Percentiles rank a stretch among this genome's conserved stretches.
These are phyloP conservation scores for Aricia artaxerxes DNA, from an alignment of 2,888 invertebrate genomes.

Conservation along the genomic window DNA sequence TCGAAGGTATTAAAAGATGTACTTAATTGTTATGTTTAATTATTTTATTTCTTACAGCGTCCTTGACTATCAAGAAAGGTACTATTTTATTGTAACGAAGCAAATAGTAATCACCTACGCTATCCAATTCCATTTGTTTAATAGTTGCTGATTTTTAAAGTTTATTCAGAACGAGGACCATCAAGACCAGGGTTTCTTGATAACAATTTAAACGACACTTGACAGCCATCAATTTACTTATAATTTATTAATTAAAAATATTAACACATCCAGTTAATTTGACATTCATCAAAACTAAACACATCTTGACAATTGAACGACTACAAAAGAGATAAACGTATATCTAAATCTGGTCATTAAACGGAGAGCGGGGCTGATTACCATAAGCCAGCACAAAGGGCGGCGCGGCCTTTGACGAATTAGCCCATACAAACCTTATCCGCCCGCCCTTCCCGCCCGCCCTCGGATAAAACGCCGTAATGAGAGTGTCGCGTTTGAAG, in stretches of 20 bases:
- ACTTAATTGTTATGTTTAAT: no score
- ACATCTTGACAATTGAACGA: neutral
- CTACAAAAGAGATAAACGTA: constrained; percentile 24
- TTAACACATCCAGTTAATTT: neutral
- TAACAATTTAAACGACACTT: no score
- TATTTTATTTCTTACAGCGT: no score
- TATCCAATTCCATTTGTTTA: no score
- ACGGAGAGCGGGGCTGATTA: constrained; percentile 64
- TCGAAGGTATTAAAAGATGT: no score
- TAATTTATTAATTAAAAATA: neutral
- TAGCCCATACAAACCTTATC: constrained; percentile 66
- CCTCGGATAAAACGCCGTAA: constrained; percentile 33
- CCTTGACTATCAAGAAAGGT: no score
- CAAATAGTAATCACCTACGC: no score
- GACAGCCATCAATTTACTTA: no score
- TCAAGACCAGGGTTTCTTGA: no score
- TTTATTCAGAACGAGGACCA: no score
- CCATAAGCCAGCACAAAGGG: constrained; percentile 73
- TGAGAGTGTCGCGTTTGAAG: constrained; percentile 25
- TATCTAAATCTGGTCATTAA: constrained; percentile 58
- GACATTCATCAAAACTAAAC: neutral
- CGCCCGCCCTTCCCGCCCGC: constrained; percentile 45
- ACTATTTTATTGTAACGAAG: no score
- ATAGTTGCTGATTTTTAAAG: no score
- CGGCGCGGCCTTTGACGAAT: constrained; percentile 74